Conservation (phyloP, 2,113 vertebrate genomes). For the Nipponia nippon region DNA sequence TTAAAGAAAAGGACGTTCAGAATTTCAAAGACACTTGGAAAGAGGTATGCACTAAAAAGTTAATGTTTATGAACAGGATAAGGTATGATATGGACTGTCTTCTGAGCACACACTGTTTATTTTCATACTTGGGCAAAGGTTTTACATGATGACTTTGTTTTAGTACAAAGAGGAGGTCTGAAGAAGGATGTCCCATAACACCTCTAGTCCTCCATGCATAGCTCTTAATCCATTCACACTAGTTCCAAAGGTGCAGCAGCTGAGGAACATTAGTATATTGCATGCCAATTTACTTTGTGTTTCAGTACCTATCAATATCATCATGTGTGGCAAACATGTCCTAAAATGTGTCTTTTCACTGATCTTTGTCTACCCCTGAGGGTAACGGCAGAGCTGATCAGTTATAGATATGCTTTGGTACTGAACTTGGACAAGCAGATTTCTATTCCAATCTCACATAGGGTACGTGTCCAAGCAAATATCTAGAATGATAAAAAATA, state of each 20-base stretch:
- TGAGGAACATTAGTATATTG: neutral
- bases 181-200: neutral
- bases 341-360: neutral
- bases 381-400: neutral
- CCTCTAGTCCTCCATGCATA: neutral
- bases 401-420: neutral
- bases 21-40: constrained; percentile 9
- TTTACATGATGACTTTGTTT: neutral
- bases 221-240: neutral
- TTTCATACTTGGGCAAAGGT: neutral
- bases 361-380: neutral
- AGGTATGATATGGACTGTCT: neutral
- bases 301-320: neutral
- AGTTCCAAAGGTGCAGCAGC: neutral
- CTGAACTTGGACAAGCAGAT: neutral
- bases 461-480: neutral
- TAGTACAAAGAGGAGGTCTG: neutral
- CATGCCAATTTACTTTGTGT: neutral
- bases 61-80: neutral
- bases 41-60: neutral
- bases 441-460: neutral
- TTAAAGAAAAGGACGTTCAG: neutral
- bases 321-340: neutral
- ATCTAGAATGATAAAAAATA: neutral
- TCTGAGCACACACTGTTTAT: neutral